Evolutionary conservation across 2,797 vertebrate genomes (phyloP).

Genomic region (Petrocephalus schoutedeni): DNA sequence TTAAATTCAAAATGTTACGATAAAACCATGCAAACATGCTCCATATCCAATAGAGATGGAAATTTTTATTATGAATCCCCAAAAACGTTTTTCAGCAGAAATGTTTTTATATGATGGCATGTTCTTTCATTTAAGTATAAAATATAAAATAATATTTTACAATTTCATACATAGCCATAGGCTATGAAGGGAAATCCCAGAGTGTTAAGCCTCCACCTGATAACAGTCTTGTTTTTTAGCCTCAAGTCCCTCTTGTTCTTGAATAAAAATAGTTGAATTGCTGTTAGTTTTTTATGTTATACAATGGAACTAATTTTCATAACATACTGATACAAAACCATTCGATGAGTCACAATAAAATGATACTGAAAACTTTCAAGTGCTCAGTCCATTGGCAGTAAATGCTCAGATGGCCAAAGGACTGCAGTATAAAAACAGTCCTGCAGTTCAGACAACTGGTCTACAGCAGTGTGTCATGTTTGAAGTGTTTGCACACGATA

Average conservation of each 20-base stretch:
- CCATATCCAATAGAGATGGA: neutral
- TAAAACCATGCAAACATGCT: neutral
- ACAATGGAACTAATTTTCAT: neutral
- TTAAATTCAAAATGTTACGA: neutral
- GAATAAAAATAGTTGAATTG: neutral
- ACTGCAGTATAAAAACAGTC: neutral
- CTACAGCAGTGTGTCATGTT: neutral
- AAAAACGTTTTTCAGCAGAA: neutral
- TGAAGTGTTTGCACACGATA: neutral
- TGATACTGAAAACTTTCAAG: neutral
- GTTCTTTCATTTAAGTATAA: neutral
- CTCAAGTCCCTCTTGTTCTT: neutral
- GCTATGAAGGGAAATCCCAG: neutral
- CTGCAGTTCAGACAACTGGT: neutral
- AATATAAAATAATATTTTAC: neutral
- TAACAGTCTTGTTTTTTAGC: neutral
- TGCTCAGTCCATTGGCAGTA: neutral
- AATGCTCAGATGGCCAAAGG: neutral
- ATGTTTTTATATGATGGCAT: neutral
- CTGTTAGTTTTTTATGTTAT: neutral
- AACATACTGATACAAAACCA: too few species aligned
- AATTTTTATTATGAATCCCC: neutral
- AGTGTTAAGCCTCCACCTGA: neutral
- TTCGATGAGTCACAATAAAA: neutral
- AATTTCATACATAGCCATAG: neutral